Percentiles rank a stretch among this genome's conserved stretches.
Evolutionary conservation across 2,797 vertebrate genomes (phyloP).

Genomic region (Oreortyx pictus): DNA sequence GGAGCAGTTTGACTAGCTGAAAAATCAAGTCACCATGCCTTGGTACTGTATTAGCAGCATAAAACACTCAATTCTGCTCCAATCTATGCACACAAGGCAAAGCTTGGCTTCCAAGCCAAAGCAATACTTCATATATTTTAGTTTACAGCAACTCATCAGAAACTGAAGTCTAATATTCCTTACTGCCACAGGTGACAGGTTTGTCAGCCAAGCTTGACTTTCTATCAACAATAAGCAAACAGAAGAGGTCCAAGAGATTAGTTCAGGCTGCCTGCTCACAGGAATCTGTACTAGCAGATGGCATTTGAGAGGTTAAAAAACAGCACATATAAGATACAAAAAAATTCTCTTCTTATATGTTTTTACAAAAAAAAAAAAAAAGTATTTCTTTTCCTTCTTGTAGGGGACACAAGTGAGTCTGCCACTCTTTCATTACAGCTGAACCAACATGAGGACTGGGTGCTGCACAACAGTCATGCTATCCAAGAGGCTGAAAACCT

Average conservation of each 20-base stretch:
- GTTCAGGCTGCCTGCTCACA: constrained; percentile 16
- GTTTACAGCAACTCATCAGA: neutral
- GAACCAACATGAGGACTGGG: neutral
- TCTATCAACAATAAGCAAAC: constrained; percentile 15
- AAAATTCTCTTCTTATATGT: neutral
- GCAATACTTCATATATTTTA: neutral
- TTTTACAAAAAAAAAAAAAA: neutral
- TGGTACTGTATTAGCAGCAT: neutral
- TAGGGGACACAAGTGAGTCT: neutral
- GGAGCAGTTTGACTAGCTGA: neutral
- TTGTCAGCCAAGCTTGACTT: constrained; percentile 19
- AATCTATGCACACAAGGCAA: neutral
- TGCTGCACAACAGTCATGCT: neutral
- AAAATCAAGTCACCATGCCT: neutral
- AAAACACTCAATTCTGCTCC: neutral
- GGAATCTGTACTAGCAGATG: constrained; percentile 9
- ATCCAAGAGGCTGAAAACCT: neutral
- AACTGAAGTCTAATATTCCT: neutral
- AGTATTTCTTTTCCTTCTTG: neutral
- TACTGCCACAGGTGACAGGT: neutral
- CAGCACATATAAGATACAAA: neutral
- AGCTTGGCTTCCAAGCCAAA: neutral
- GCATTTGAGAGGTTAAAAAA: neutral
- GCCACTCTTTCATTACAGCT: neutral
- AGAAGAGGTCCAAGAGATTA: constrained; percentile 31